Evolutionary conservation across 2,888 invertebrate genomes (phyloP).

Genomic region (Coronaproctus castanopsis): DNA sequence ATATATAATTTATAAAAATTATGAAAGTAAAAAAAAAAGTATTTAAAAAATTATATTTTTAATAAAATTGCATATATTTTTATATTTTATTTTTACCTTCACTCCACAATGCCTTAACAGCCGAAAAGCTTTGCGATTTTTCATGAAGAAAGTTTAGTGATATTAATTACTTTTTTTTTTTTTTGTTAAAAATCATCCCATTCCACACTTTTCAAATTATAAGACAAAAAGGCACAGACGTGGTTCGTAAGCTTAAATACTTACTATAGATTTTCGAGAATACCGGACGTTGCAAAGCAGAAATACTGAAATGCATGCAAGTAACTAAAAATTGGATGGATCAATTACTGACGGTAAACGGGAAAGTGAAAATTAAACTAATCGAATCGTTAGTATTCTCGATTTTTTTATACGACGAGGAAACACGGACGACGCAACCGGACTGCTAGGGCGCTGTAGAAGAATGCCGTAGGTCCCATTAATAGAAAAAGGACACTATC

Average conservation of each 20-base stretch:
- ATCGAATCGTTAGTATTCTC: background rate
- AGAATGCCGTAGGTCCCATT: background rate
- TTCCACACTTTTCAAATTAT: background rate
- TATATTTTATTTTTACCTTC: no score
- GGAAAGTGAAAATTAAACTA: background rate
- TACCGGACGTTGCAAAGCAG: background rate
- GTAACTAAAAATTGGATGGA: background rate
- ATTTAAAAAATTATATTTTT: no score
- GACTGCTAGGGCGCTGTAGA: background rate
- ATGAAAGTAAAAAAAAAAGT: no score
- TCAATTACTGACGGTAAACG: background rate
- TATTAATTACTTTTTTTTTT: no score
- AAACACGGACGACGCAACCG: background rate
- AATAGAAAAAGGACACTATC: background rate
- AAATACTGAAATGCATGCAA: background rate
- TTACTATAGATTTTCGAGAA: background rate
- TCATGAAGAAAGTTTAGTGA: no score
- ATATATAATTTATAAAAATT: no score
- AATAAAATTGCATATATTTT: no score
- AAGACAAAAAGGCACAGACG: background rate
- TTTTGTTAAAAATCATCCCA: background rate
- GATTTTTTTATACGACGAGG: background rate
- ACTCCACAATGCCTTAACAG: no score
- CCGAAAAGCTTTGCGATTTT: no score
- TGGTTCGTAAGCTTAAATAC: background rate